Percentiles rank a stretch among this genome's conserved stretches.
These are phyloP conservation scores for Hemitrygon akajei DNA, from an alignment of 2,797 vertebrate species.

Conservation along the genomic window DNA sequence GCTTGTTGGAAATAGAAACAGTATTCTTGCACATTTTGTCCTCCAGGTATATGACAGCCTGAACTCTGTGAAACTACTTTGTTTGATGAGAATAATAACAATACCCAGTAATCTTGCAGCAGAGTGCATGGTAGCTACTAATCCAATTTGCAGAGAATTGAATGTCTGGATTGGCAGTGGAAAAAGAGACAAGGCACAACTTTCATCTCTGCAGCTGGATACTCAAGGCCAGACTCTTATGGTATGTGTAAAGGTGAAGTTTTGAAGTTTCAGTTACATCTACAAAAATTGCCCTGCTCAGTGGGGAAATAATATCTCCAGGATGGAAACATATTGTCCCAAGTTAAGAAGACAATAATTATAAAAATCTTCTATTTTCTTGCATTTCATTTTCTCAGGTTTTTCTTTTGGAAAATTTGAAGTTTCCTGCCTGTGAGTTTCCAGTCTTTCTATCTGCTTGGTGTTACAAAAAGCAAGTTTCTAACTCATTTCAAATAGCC, in stretches of 20 bases:
- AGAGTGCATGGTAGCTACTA: slow-evolving; percentile 70
- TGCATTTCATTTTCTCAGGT: background rate
- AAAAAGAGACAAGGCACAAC: slow-evolving; percentile 63
- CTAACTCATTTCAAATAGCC: background rate
- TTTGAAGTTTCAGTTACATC: background rate
- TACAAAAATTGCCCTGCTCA: background rate
- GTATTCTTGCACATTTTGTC: slow-evolving; percentile 38
- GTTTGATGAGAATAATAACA: slow-evolving; percentile 69
- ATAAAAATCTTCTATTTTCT: background rate
- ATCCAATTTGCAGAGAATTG: slow-evolving; percentile 48
- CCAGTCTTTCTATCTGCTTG: background rate
- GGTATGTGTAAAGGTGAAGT: slow-evolving; percentile 55
- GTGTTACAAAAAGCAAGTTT: background rate
- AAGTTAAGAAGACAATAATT: too few relatives aligned
- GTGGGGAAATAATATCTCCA: background rate
- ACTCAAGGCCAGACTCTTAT: slow-evolving; percentile 58
- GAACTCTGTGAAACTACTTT: slow-evolving; percentile 79
- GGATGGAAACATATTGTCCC: background rate
- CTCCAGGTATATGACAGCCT: slow-evolving; percentile 78
- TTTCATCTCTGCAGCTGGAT: slow-evolving; percentile 70
- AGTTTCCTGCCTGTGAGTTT: background rate
- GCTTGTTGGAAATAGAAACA: background rate
- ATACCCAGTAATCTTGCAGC: slow-evolving; percentile 56
- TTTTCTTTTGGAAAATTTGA: background rate
- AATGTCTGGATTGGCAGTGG: slow-evolving; percentile 78